Percentiles rank a stretch among this genome's conserved stretches.
Evolutionary conservation across 2,797 vertebrate species (phyloP).

Genomic region (Poecile montanus): DNA sequence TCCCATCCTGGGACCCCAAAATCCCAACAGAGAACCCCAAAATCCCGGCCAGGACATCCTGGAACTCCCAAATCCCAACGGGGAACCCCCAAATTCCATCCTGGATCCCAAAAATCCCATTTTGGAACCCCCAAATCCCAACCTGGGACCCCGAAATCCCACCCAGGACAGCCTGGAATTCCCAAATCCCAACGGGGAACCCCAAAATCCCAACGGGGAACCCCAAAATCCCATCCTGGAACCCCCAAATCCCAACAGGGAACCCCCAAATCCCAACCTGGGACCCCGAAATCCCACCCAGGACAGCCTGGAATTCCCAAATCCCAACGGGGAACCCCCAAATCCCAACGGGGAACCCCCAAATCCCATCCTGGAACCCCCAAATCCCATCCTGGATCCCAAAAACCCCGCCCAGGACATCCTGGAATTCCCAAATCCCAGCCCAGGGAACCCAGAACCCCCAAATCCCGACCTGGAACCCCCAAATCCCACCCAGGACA

Average conservation of each 20-base stretch:
- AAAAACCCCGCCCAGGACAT: not conserved
- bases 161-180: not conserved
- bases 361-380: no score
- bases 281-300: not conserved
- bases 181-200: no score
- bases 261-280: not conserved
- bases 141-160: fast-evolving
- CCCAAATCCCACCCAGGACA: not conserved
- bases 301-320: not conserved
- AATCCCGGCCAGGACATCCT: not conserved
- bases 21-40: not conserved
- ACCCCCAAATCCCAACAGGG: not conserved
- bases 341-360: not conserved
- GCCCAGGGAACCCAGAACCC: not conserved
- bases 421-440: not conserved
- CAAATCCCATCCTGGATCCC: not conserved
- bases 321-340: not conserved
- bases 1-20: no score
- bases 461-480: not conserved
- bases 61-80: not conserved
- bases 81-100: not conserved
- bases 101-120: no score
- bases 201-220: not conserved
- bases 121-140: no score
- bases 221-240: not conserved